Conservation (phyloP, 37 sponge, comb jelly and placozoan species). For the Diacarnus erythraeanus region DNA sequence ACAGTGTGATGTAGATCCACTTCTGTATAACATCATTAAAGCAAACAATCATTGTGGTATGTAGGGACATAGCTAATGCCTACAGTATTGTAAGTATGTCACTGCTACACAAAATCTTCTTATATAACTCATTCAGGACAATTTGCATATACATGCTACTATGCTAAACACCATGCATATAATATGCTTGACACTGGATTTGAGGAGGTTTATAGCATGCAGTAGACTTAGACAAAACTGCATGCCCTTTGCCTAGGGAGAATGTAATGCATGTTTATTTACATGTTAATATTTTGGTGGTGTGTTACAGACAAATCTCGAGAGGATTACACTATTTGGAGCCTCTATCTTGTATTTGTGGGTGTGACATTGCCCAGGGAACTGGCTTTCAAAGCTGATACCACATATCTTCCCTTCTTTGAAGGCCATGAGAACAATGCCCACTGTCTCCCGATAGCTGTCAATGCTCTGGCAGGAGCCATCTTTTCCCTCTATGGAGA, state of each 20-base stretch:
- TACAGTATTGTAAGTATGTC: neutral
- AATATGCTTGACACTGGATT: neutral
- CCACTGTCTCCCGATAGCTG: conserved; percentile 86
- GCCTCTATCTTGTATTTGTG: conserved; percentile 71
- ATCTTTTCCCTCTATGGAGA: conserved; percentile 74
- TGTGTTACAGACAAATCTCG: conserved; percentile 52
- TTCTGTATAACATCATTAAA: conserved; percentile 60
- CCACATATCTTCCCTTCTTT: conserved; percentile 54
- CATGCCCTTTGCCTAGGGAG: too few species aligned
- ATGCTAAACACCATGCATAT: too few species aligned
- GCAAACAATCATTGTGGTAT: conserved; percentile 55
- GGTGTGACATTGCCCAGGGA: conserved; percentile 70
- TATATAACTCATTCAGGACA: too few species aligned
- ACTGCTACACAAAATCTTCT: too few species aligned
- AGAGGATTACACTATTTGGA: conserved; percentile 76
- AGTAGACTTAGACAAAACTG: neutral
- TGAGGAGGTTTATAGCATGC: neutral
- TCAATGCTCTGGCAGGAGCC: conserved; percentile 75
- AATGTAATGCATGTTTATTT: neutral
- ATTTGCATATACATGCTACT: too few species aligned
- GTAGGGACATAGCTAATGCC: too few species aligned
- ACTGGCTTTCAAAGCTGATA: conserved; percentile 58
- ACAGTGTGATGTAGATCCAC: conserved; percentile 79
- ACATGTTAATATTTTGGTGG: neutral
- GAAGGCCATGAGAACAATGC: conserved; percentile 91